These are phyloP conservation scores for Ariolimax columbianus DNA, from an alignment of 2,888 invertebrate genomes.

Conservation along the genomic window DNA sequence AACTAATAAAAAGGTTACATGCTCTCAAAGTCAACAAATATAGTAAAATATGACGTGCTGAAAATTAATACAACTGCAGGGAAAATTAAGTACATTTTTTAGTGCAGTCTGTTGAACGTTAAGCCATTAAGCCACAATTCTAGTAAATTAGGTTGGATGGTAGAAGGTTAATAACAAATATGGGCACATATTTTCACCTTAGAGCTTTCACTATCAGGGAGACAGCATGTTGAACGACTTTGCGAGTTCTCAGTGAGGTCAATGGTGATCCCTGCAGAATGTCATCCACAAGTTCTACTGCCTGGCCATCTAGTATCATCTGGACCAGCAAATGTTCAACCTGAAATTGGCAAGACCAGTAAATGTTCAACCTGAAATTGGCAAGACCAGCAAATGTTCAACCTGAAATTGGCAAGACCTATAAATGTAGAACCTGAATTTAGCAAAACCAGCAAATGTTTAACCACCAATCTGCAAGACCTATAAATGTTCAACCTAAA, in stretches of 20 bases:
- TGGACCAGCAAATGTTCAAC: slow-evolving; percentile 65
- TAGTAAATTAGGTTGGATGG: no score
- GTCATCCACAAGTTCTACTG: slow-evolving; percentile 66
- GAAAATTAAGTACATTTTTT: no score
- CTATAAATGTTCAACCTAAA: no score
- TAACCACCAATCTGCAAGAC: no score
- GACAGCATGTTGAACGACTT: slow-evolving; percentile 64
- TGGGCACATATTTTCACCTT: slow-evolving; percentile 60
- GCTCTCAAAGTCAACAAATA: no score
- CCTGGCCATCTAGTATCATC: slow-evolving; percentile 69
- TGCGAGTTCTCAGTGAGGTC: slow-evolving; percentile 61
- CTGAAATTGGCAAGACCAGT: slow-evolving; percentile 62
- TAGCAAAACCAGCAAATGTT: no score
- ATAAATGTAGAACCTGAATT: slow-evolving; percentile 65
- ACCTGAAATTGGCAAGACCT: slow-evolving; percentile 64
- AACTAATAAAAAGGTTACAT: no score
- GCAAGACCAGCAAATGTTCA: slow-evolving; percentile 63
- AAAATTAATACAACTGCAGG: no score
- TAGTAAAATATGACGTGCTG: no score
- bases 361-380: slow-evolving; percentile 65
- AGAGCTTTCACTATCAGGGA: slow-evolving; percentile 59
- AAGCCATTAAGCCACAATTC: no score
- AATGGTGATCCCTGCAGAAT: slow-evolving; percentile 57
- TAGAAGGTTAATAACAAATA: no score
- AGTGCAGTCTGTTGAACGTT: no score